These are phyloP conservation scores for Leistus spinibarbis DNA, from an alignment of 2,888 invertebrate species.

Conservation along the genomic window DNA sequence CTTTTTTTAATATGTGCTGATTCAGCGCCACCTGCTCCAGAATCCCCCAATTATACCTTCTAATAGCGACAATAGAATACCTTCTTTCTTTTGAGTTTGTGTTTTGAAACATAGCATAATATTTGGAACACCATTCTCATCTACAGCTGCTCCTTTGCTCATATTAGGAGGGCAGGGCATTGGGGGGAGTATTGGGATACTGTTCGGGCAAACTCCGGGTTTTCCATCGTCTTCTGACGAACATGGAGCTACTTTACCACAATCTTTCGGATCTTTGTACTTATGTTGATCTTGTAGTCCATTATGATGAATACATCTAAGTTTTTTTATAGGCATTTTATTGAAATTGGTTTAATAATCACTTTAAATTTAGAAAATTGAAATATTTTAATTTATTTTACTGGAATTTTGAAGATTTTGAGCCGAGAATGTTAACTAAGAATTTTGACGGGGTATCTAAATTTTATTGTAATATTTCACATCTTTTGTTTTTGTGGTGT, in stretches of 20 bases:
- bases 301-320: background rate
- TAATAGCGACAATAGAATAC: too few relatives aligned
- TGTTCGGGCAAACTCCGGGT: background rate
- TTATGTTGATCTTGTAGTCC: constrained; percentile 10
- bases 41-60: too few relatives aligned
- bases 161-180: background rate
- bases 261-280: background rate
- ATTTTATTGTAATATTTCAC: background rate
- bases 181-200: background rate
- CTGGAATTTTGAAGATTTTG: constrained; percentile 13
- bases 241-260: background rate
- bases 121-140: background rate
- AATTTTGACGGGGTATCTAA: constrained; percentile 15
- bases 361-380: constrained; percentile 14
- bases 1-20: too few relatives aligned
- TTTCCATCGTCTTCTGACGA: background rate
- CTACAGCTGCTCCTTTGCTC: background rate
- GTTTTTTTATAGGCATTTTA: constrained; percentile 4
- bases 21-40: too few relatives aligned
- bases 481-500: constrained; percentile 8
- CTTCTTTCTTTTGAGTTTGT: background rate
- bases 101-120: constrained; percentile 15
- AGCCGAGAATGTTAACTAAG: background rate
- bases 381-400: background rate
- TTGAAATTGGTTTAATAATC: background rate